phyloP scores from a whole-genome alignment of 2,888 invertebrate genomes.

The Cheilosia pagana region DNA sequence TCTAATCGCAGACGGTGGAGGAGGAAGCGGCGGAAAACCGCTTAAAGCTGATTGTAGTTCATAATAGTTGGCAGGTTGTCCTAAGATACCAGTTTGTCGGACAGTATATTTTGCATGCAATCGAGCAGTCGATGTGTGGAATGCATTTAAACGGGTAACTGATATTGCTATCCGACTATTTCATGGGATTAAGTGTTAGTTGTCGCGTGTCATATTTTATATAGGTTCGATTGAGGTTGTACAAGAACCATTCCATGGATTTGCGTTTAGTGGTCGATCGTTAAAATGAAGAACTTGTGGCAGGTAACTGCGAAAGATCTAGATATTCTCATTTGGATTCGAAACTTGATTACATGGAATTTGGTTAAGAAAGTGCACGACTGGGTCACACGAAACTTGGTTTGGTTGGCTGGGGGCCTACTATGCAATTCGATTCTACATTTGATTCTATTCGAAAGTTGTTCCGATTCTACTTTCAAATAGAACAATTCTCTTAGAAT shows the following conservation, averaged over 20 bases:
- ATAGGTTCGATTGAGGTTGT: slow-evolving; percentile 12
- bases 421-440: too few relatives aligned
- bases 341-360: neutral
- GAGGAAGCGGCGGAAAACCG: neutral
- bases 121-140: slow-evolving; percentile 7
- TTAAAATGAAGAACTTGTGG: neutral
- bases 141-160: slow-evolving; percentile 37
- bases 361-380: too few relatives aligned
- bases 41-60: slow-evolving; percentile 41
- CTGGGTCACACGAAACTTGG: too few relatives aligned
- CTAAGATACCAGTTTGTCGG: slow-evolving; percentile 10
- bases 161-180: slow-evolving; percentile 15
- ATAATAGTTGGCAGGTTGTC: slow-evolving; percentile 36
- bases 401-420: too few relatives aligned
- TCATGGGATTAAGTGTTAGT: slow-evolving; percentile 9
- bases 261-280: slow-evolving; percentile 1
- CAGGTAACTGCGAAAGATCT: neutral
- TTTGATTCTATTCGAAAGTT: too few relatives aligned
- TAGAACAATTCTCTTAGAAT: too few relatives aligned
- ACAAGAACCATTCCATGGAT: slow-evolving; percentile 1
- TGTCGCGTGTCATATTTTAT: slow-evolving; percentile 27
- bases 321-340: neutral
- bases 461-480: too few relatives aligned
- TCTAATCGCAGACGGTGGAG: neutral
- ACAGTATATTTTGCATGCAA: slow-evolving; percentile 8